A percentile compares a stretch with the other conserved stretches of the same genome.
phyloP scores from a whole-genome alignment of 92 coral and sea anemone genomes.

The Umimayanthus kanabou region DNA sequence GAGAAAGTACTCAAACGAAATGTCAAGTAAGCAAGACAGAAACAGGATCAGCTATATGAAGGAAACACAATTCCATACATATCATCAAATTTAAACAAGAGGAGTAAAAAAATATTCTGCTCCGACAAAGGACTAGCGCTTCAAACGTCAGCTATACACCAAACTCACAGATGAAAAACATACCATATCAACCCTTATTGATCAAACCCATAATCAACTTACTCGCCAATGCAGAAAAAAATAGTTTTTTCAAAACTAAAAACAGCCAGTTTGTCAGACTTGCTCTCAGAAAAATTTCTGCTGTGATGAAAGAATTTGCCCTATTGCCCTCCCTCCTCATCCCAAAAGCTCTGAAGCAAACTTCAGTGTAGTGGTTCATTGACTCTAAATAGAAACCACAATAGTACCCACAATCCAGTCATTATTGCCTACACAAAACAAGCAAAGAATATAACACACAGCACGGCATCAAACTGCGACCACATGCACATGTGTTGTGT shows the following conservation, averaged over 20 bases:
- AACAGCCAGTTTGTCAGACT: neutral
- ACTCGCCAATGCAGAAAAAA: too few relatives aligned
- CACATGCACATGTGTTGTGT: neutral
- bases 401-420: neutral
- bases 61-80: neutral
- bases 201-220: too few relatives aligned
- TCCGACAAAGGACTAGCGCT: too few relatives aligned
- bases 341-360: neutral
- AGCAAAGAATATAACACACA: neutral
- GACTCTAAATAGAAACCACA: neutral
- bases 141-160: too few relatives aligned
- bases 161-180: too few relatives aligned
- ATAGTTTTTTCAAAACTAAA: too few relatives aligned
- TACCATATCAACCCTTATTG: too few relatives aligned
- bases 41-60: neutral
- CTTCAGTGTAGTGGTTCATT: slow-evolving; percentile 12
- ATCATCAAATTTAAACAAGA: too few relatives aligned
- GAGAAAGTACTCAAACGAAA: neutral
- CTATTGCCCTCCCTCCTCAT: neutral
- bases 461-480: neutral
- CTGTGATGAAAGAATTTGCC: neutral
- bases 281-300: neutral
- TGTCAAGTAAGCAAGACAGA: neutral
- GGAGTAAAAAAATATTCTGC: too few relatives aligned
- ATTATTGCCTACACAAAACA: neutral